phyloP scores from a whole-genome alignment of 2,888 invertebrate species.

The Meteorus colon region DNA sequence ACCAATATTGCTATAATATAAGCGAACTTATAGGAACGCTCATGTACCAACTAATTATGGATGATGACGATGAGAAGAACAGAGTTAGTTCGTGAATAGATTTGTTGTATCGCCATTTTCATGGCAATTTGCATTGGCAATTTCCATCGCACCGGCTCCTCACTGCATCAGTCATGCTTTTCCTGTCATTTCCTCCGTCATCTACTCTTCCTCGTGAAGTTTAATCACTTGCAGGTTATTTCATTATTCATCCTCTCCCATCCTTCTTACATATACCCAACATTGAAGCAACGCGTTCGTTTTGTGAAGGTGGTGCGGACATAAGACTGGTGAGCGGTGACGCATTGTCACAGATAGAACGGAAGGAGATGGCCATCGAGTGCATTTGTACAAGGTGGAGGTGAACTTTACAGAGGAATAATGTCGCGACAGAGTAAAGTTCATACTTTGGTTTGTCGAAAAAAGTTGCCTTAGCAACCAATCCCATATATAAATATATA shows the following conservation, averaged over 20 bases:
- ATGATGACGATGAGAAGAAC: conserved; percentile 11
- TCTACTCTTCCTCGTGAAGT: conserved; percentile 32
- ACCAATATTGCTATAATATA: too few relatives aligned
- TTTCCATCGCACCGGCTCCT: conserved; percentile 66
- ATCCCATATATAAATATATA: neutral
- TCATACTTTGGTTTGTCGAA: conserved; percentile 20
- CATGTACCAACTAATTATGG: conserved; percentile 21
- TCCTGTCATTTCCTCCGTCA: conserved; percentile 38
- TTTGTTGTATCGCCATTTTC: conserved; percentile 68
- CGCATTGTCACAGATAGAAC: conserved; percentile 11
- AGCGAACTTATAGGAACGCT: too few relatives aligned
- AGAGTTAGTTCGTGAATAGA: conserved; percentile 55
- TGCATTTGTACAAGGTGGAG: conserved; percentile 30
- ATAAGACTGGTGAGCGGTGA: conserved; percentile 26
- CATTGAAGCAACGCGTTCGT: neutral
- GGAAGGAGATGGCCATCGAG: conserved; percentile 24
- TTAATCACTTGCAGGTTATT: conserved; percentile 27
- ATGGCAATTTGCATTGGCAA: conserved; percentile 71
- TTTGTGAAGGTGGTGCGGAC: neutral
- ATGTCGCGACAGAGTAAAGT: conserved; percentile 28
- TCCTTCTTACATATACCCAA: neutral
- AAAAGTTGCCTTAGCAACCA: conserved; percentile 25
- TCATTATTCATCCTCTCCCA: conserved; percentile 15
- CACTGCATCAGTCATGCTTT: conserved; percentile 22
- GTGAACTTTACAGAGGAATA: neutral